Base-by-base conservation (phyloP, 2,797 vertebrate genomes). In the Gymnothorax javanicus region DNA sequence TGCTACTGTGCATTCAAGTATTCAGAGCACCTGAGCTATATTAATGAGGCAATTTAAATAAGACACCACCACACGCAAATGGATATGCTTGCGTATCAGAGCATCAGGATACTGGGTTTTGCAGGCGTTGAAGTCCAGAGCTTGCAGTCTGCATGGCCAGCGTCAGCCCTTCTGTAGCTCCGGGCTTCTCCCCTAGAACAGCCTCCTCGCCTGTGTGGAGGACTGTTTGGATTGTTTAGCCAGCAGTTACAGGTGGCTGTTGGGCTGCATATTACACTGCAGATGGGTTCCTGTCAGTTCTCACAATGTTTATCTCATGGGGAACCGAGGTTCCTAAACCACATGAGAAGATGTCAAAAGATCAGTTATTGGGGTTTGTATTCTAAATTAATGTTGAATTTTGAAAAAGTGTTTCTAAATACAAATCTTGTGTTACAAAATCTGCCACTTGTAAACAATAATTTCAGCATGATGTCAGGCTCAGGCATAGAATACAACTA, bases 81-180 rank as follows among this genome's bases (percentile, higher is more conserved):
- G 56, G 77, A 20, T 81, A 81, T 13, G 52, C 7, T 23, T 52
- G 20, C 52, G 17, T 77, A 13, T 13, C 77, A n/a, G 52, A 54
- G 6, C 43, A 23, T 54, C 77, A 33, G 17, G 59, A 59, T 25
- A 73, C 43, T 27, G 62, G 86, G 62, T 52, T 67, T 87, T 69
- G 73, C 73, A 67, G 82, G 82, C 17, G 33, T n/a, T 87, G 86
- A 57, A 87, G 86, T 87, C 82, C 57, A 62, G 54, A 52, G 59
- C 27, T 87, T 57, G 64, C 8, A 43, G 23, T 13, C 62, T 27
- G n/a, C 50, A 58, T 79, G 58, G 82, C 84, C 69, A 9, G 15
- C 33, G 33, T 11, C 56, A 67, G 4, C 57, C 9, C 23, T 27
- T 62, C 27, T n/a, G n/a, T n/a, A n/a, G 52, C 56, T 57, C 23